A percentile compares a stretch with the other conserved stretches of the same genome.
Evolutionary conservation across 2,888 invertebrate species (phyloP).

Genomic region (Lasioglossum villosulum): DNA sequence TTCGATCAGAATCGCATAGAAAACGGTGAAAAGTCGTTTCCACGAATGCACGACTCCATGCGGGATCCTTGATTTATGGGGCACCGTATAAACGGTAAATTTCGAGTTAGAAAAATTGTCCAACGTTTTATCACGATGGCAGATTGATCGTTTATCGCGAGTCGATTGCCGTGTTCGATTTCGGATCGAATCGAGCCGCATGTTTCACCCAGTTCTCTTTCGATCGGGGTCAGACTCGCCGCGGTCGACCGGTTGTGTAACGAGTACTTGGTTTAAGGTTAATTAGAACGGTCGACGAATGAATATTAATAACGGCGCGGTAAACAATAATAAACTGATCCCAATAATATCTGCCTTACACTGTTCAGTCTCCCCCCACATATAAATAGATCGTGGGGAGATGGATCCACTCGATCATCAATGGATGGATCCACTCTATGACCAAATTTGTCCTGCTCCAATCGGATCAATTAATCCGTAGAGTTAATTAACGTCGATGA

Average conservation of each 20-base stretch:
- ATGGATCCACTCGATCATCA: not conserved
- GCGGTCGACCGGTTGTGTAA: constrained; percentile 1
- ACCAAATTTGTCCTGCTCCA: not conserved
- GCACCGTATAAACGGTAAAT: not conserved
- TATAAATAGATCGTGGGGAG: not conserved
- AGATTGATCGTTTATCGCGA: not conserved
- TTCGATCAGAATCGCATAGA: not conserved
- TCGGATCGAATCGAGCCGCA: not conserved
- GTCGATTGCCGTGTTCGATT: constrained; percentile 1
- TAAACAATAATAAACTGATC: constrained; percentile 2
- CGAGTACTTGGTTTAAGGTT: constrained; percentile 5
- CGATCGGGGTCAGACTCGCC: constrained; percentile 18
- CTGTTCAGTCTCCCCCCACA: not conserved
- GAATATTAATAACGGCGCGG: not conserved
- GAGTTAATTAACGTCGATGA: not conserved
- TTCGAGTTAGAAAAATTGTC: not conserved
- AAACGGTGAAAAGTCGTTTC: not conserved
- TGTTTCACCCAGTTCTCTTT: constrained; percentile 18
- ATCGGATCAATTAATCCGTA: not conserved
- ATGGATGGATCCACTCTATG: not conserved
- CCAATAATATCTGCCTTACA: not conserved
- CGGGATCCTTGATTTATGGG: not conserved
- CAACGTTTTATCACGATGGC: not conserved
- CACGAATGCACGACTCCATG: not conserved
- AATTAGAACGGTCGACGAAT: constrained; percentile 9